These are phyloP conservation scores for Tillus elongatus DNA, from an alignment of 2,888 invertebrate genomes.

Conservation along the genomic window DNA sequence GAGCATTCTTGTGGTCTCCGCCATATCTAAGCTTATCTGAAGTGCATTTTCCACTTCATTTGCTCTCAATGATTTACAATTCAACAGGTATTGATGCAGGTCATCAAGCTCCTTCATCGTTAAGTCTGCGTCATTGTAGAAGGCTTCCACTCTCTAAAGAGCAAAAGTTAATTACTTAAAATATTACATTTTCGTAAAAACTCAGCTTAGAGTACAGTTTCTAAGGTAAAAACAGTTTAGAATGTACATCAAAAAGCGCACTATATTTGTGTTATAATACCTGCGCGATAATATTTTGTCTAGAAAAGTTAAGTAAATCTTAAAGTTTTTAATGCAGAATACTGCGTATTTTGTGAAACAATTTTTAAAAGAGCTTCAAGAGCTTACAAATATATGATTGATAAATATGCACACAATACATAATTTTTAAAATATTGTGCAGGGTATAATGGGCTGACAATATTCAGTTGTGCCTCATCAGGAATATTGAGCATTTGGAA, in stretches of 20 bases:
- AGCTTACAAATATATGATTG: no score
- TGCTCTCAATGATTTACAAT: conserved; percentile 46
- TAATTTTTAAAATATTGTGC: no score
- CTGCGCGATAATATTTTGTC: no score
- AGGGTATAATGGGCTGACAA: no score
- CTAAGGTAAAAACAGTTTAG: no score
- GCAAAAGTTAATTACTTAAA: neutral
- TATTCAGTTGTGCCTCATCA: no score
- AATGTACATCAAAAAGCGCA: no score
- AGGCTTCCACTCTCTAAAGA: conserved; percentile 59
- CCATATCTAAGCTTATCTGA: conserved; percentile 47
- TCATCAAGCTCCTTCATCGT: conserved; percentile 54
- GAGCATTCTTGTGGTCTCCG: conserved; percentile 44
- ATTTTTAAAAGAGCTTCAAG: neutral
- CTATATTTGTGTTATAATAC: no score
- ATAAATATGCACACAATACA: no score
- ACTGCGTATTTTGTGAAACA: neutral
- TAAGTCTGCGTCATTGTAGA: conserved; percentile 51
- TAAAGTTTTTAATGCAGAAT: no score
- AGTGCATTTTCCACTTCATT: conserved; percentile 50
- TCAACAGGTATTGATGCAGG: conserved; percentile 49
- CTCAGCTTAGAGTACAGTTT: no score
- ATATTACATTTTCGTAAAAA: conserved; percentile 6
- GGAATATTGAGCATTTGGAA: no score
- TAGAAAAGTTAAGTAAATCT: neutral